Percentiles rank a stretch among this genome's conserved stretches.
Evolutionary conservation across 2,888 invertebrate genomes (phyloP).

Genomic region (Tanytarsus gracilentus): DNA sequence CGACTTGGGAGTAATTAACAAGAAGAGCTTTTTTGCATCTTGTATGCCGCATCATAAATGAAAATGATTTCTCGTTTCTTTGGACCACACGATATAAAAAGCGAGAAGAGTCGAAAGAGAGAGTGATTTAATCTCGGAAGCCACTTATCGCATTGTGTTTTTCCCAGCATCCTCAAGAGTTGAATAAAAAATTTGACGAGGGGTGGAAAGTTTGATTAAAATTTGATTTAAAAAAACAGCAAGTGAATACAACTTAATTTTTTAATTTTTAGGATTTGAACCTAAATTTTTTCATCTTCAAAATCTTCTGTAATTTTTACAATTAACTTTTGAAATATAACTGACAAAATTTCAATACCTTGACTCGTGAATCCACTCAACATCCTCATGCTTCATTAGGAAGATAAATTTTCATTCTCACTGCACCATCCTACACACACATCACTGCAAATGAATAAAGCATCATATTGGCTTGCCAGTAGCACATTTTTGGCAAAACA

Average conservation of each 20-base stretch:
- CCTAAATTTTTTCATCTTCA: too few species aligned
- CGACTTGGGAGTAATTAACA: constrained; percentile 26
- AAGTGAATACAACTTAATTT: too few species aligned
- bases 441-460: neutral
- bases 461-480: neutral
- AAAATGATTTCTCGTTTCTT: constrained; percentile 16
- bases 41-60: constrained; percentile 13
- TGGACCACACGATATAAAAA: neutral
- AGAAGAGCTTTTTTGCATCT: constrained; percentile 12
- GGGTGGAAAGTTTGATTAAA: too few species aligned
- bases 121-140: constrained; percentile 24
- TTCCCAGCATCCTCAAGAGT: too few species aligned
- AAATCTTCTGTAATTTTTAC: too few species aligned
- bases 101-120: too few species aligned
- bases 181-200: too few species aligned
- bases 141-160: constrained; percentile 4
- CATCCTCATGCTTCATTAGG: constrained; percentile 2
- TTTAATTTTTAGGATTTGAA: too few species aligned
- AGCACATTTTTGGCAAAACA: neutral
- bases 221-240: too few species aligned
- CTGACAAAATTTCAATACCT: too few species aligned
- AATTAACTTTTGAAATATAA: too few species aligned
- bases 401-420: neutral
- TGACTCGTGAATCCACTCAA: too few species aligned
- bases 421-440: neutral